Base-by-base conservation (phyloP, 1,140 invertebrate genomes). In the Frieseomelitta varia region DNA sequence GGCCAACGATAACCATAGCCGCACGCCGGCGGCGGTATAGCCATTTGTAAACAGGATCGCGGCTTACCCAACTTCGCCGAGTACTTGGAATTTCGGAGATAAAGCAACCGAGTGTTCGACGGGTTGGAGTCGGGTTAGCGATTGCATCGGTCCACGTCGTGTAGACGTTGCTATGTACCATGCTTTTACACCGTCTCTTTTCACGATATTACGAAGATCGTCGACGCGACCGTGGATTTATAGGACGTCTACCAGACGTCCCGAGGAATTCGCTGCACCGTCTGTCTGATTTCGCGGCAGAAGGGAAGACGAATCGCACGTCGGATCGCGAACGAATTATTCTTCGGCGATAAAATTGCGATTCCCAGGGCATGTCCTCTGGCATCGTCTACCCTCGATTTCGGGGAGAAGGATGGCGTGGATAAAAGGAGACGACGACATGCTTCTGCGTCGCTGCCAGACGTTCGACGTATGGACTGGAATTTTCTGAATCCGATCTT, bases 241-340 rank as follows among this genome's bases (percentile, higher is more conserved):
- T 86, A 79, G 76, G 79, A 79, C 73, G 73, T 21, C 78, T 47
- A 10, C 19, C 55, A n/a, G 75, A 19, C 34, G 39, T 39, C 39
- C 47, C 30, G 27, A 27, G 71, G 51, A 88, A 88, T 77, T 47
- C 24, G 30, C n/a, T 15, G 69, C 58, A 53, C 21, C 69, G 75
- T 63, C 76, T 68, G 75, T 63, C 76, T 73, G 87, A 88, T 88
- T 88, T 68, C 61, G 75, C 68, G 17, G 27, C 34, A 15, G 34
- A 47, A 47, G 68, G 58, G 63, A 84, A 90, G 83, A 85, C 79
- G 82, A 74, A 90, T 90, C 78, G 78, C 56, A 55, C 39, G 72
- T 88, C 79, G 69, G 53, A 67, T 67, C 19, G 81, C 34, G 83
- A 83, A 76, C 87, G 73, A 89, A 89, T 90, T 89, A 90, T 88